Evolutionary conservation across 2,113 vertebrate species (phyloP).

Genomic region (Antennarius striatus): DNA sequence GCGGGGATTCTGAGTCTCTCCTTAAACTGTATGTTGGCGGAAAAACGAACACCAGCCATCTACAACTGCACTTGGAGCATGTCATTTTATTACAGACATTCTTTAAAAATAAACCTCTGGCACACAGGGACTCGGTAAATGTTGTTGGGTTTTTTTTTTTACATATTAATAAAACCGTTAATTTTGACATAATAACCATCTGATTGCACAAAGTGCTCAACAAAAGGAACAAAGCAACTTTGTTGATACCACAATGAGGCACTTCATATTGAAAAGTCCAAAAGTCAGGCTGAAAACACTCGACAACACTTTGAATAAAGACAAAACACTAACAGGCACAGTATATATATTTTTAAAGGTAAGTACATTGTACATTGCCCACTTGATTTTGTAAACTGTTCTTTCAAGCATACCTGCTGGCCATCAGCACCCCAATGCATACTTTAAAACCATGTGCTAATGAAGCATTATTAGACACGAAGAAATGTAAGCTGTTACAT

Average conservation of each 20-base stretch:
- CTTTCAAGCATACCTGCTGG: conserved; percentile 60
- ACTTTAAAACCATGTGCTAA: conserved; percentile 50
- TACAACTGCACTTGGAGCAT: conserved; percentile 57
- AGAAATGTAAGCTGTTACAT: conserved; percentile 49
- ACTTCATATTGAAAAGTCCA: conserved; percentile 60
- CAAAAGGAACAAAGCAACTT: conserved; percentile 44
- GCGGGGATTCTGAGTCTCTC: too few species aligned
- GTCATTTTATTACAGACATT: conserved; percentile 78
- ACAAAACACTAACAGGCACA: conserved; percentile 29
- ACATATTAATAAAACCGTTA: conserved; percentile 29
- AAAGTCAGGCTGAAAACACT: conserved; percentile 59
- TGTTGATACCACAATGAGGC: conserved; percentile 60
- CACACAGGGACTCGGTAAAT: conserved; percentile 55
- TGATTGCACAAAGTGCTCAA: conserved; percentile 56
- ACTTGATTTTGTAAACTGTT: conserved; percentile 47
- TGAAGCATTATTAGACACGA: conserved; percentile 39
- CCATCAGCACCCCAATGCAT: conserved; percentile 65
- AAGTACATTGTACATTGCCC: conserved; percentile 51
- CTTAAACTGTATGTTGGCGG: not conserved
- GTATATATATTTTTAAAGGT: conserved; percentile 55
- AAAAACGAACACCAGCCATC: conserved; percentile 19
- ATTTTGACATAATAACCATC: conserved; percentile 27
- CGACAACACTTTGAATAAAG: conserved; percentile 38
- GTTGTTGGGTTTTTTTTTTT: conserved; percentile 38
- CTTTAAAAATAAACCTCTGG: conserved; percentile 69